A percentile compares a stretch with the other conserved stretches of the same genome.
Conservation (phyloP, 2,113 vertebrate genomes). For the Ophiodon elongatus region DNA sequence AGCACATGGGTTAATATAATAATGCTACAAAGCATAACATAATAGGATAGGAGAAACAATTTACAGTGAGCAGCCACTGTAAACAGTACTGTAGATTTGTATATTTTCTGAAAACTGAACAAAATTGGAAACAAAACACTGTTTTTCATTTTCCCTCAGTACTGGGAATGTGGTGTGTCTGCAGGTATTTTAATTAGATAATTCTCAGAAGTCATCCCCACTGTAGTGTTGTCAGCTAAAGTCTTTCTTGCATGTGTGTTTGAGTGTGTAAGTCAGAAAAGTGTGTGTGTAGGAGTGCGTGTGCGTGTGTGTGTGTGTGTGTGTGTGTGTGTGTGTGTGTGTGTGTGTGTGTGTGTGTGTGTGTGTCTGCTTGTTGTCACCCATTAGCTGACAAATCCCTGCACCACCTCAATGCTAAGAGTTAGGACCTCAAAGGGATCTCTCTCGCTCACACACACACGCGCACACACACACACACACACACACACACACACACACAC, state of each 20-base stretch:
- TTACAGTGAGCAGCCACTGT: background rate
- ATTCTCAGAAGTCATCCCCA: conserved; percentile 24
- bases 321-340: conserved; percentile 12
- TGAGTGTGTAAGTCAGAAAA: conserved; percentile 20
- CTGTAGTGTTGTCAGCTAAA: conserved; percentile 33
- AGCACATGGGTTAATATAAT: background rate
- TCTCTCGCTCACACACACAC: background rate
- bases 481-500: conserved; percentile 4
- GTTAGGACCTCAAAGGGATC: conserved; percentile 59
- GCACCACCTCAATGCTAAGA: conserved; percentile 55
- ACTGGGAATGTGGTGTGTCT: background rate
- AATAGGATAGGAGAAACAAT: background rate
- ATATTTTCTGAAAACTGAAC: background rate
- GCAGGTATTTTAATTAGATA: conserved; percentile 47
- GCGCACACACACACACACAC: conserved; percentile 15
- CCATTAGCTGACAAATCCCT: conserved; percentile 72
- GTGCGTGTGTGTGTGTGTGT: background rate
- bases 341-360: conserved; percentile 13
- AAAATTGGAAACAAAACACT: conserved; percentile 1
- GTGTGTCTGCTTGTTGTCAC: conserved; percentile 53
- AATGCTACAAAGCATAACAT: conserved; percentile 5
- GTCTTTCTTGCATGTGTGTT: conserved; percentile 12
- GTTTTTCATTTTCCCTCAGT: background rate
- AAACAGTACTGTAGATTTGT: background rate
- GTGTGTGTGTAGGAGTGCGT: background rate